Evolutionary conservation across 23 tunicate species (phyloP).

Genomic region (Trididemnum nubilum): DNA sequence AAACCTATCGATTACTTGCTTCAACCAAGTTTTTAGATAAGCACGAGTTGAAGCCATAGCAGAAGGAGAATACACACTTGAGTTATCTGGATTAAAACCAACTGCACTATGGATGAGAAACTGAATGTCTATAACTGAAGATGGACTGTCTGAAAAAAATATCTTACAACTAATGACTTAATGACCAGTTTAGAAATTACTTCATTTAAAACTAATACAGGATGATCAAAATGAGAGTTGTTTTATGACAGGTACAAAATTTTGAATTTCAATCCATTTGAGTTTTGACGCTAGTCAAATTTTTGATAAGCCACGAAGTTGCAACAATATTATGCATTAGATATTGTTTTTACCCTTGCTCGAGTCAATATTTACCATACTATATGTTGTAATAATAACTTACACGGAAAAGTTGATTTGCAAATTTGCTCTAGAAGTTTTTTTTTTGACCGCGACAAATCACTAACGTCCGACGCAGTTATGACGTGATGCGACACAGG

Average conservation of each 20-base stretch:
- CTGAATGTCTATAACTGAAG: slow-evolving; percentile 46
- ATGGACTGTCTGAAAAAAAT: slow-evolving; percentile 38
- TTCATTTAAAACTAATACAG: too few relatives aligned
- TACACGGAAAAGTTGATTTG: slow-evolving; percentile 33
- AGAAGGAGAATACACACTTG: neutral
- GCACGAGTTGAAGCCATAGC: slow-evolving; percentile 12
- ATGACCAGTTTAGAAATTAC: too few relatives aligned
- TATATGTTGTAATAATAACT: too few relatives aligned
- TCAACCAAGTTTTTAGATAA: slow-evolving; percentile 38
- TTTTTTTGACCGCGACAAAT: slow-evolving; percentile 24
- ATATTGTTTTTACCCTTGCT: too few relatives aligned
- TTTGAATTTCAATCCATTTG: too few relatives aligned
- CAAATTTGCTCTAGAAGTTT: slow-evolving; percentile 32
- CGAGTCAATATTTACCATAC: too few relatives aligned
- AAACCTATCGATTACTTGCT: slow-evolving; percentile 50
- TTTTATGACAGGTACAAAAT: too few relatives aligned
- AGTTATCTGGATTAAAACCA: neutral
- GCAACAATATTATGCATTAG: too few relatives aligned
- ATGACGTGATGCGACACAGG: slow-evolving; percentile 64
- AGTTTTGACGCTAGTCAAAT: too few relatives aligned
- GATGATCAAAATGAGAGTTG: too few relatives aligned
- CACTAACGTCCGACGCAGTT: slow-evolving; percentile 3
- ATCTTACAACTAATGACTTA: too few relatives aligned
- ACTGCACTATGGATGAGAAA: slow-evolving; percentile 50
- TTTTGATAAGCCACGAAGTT: too few relatives aligned